These are phyloP conservation scores for Myotis brandtii DNA, from an alignment of 2,113 vertebrate species.

Conservation along the genomic window DNA sequence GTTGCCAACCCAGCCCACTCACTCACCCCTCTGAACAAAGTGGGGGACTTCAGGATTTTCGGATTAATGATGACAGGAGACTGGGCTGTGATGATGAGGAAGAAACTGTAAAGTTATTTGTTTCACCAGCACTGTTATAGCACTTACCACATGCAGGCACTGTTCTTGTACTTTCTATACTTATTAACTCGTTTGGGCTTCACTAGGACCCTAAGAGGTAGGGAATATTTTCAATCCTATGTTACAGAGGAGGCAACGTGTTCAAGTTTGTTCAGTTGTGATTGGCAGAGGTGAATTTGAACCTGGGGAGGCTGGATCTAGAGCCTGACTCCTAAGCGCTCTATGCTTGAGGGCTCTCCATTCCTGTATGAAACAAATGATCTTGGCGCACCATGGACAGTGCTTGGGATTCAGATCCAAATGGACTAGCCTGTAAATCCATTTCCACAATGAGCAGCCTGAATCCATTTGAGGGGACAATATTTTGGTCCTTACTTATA, in stretches of 20 bases:
- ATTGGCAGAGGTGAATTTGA: constrained; percentile 13
- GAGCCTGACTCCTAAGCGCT: background rate
- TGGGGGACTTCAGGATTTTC: background rate
- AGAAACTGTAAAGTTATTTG: background rate
- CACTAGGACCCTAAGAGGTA: background rate
- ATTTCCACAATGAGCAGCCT: background rate
- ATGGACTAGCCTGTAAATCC: background rate
- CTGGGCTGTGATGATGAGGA: background rate
- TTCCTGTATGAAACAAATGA: background rate
- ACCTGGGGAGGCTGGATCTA: background rate
- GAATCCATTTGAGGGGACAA: background rate
- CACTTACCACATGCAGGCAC: background rate
- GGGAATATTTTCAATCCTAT: background rate
- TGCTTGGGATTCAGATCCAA: background rate
- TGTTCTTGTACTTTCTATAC: background rate
- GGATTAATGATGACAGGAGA: background rate
- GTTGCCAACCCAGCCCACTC: background rate
- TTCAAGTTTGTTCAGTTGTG: background rate
- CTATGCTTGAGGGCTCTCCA: background rate
- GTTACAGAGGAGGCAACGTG: background rate
- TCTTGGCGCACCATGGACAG: background rate
- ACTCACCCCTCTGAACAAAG: background rate
- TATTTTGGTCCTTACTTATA: background rate
- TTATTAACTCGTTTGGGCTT: background rate
- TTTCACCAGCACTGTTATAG: background rate